A percentile compares a stretch with the other conserved stretches of the same genome.
These are phyloP conservation scores for Pterostichus niger DNA, from an alignment of 2,888 invertebrate species.

Conservation along the genomic window DNA sequence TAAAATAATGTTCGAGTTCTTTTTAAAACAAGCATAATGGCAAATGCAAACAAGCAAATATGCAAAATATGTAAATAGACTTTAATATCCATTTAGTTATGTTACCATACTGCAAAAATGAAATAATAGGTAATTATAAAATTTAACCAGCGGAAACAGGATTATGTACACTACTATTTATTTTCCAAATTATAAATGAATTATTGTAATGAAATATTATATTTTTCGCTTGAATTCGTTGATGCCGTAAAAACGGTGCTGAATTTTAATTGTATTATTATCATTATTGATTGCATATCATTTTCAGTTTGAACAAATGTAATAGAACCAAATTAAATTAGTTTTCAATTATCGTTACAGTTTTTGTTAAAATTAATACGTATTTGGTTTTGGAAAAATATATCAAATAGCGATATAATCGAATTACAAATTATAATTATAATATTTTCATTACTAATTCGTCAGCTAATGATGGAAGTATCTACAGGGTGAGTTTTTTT, in stretches of 20 bases:
- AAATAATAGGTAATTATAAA: constrained; percentile 31
- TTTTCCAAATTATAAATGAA: constrained; percentile 38
- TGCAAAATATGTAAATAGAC: constrained; percentile 39
- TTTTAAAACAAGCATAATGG: too few relatives aligned
- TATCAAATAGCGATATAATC: too few relatives aligned
- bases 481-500: too few relatives aligned
- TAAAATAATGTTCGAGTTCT: too few relatives aligned
- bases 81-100: not conserved
- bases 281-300: constrained; percentile 34
- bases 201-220: constrained; percentile 31
- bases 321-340: not conserved
- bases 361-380: too few relatives aligned
- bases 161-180: constrained; percentile 23
- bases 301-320: constrained; percentile 1
- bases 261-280: constrained; percentile 35
- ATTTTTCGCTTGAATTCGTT: constrained; percentile 8
- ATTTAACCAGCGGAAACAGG: constrained; percentile 4
- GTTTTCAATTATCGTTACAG: too few relatives aligned
- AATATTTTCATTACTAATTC: too few relatives aligned
- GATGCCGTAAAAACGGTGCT: not conserved
- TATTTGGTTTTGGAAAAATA: too few relatives aligned
- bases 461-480: too few relatives aligned
- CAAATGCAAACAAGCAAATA: too few relatives aligned
- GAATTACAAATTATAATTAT: too few relatives aligned
- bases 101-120: not conserved